These are phyloP conservation scores for Phymatocera aterrima DNA, from an alignment of 2,888 invertebrate species.

Conservation along the genomic window DNA sequence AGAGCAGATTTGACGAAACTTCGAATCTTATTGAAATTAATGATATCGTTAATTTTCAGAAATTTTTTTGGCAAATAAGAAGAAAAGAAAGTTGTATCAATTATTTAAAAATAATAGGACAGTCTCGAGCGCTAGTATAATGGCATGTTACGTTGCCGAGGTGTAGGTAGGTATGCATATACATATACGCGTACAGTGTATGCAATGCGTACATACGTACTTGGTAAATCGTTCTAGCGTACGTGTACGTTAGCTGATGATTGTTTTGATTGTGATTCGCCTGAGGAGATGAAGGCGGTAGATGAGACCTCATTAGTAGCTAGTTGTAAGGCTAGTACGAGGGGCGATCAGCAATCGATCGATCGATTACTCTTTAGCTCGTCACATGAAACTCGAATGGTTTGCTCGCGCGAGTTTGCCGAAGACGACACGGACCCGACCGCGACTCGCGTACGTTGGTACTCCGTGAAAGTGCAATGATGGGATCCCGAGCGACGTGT, in stretches of 20 bases:
- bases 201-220: too few relatives aligned
- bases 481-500: slow-evolving; percentile 10
- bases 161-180: too few relatives aligned
- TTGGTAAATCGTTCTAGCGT: too few relatives aligned
- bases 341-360: slow-evolving; percentile 28
- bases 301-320: slow-evolving; percentile 37
- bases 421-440: neutral
- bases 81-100: too few relatives aligned
- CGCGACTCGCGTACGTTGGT: neutral
- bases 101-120: too few relatives aligned
- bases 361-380: slow-evolving; percentile 42
- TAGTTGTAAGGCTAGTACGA: slow-evolving; percentile 17
- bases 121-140: too few relatives aligned
- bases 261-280: slow-evolving; percentile 34
- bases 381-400: slow-evolving; percentile 40
- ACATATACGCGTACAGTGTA: too few relatives aligned
- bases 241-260: neutral
- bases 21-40: neutral
- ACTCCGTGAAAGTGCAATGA: slow-evolving; percentile 34
- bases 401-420: slow-evolving; percentile 2
- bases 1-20: too few relatives aligned
- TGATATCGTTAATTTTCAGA: too few relatives aligned
- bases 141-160: too few relatives aligned
- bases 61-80: too few relatives aligned
- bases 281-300: slow-evolving; percentile 36